Evolutionary conservation across 1,140 invertebrate species (phyloP), one percentile per base, ranked within the genome.

Genomic region (Leptopilina boulardi): DNA sequence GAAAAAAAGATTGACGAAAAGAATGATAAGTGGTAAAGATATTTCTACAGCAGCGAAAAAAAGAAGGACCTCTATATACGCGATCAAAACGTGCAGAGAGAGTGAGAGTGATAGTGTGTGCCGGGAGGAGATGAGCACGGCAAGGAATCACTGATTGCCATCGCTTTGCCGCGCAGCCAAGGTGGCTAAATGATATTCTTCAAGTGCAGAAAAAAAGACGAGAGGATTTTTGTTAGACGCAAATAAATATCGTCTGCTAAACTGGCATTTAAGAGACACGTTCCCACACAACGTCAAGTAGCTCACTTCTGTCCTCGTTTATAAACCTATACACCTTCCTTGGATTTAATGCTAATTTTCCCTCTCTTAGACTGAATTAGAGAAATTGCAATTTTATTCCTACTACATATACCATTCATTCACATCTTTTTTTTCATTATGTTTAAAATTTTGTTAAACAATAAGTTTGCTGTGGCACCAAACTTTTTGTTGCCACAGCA

Each of bases 1-100:
- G 30, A 71, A 74, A 73, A 73, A 78, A 82, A 79, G 71, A 30
- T 73, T 75, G 80, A 81, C 78, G 78, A 71, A 77, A 44, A 66
- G 56, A 70, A 77, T 79, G 77, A 59, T 71, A 80, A 82, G 76
- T 30, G 59, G 59, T 34, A 66, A 66, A 66, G 26, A 66, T 66
- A 66, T 66, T 34, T 66, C 59, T 66, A 66, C 59, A 15, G 23
- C 26, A 34, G 59, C 15, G 59, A 66, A 66, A 34, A 30, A 66
- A 66, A 66, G 59, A 11, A 23, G 11, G 34, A 38, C 34, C 34
- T 9, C 59, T 66, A n/a, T 51, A 51, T 18, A 18, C 59, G 21
- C 56, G 23, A 30, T 66, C 56, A 66, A n/a, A 66, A 66, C 56
- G 56, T 23, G 23, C 23, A 66, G 54, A 30, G 26, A 30, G 26